These are phyloP conservation scores for Drosophila murphyi DNA, from an alignment of 1,140 invertebrate genomes.

Conservation along the genomic window DNA sequence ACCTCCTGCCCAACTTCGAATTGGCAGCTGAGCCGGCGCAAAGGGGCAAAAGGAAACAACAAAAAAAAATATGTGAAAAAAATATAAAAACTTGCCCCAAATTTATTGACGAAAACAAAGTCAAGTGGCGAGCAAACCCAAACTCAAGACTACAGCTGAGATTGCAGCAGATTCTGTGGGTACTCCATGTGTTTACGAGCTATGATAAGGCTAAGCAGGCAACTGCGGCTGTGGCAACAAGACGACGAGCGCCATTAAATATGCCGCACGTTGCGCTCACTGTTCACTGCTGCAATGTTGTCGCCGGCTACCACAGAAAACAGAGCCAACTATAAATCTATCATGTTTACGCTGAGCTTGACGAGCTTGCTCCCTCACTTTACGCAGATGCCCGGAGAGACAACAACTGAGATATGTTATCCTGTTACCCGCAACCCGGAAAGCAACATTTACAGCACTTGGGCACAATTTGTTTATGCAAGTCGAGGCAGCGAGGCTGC, in stretches of 20 bases:
- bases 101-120: slow-evolving; percentile 79
- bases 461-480: slow-evolving; percentile 79
- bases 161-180: slow-evolving; percentile 62
- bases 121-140: slow-evolving; percentile 63
- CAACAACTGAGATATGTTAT: neutral
- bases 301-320: slow-evolving; percentile 49
- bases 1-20: slow-evolving; percentile 28
- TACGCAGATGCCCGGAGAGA: slow-evolving; percentile 23
- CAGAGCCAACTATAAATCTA: slow-evolving; percentile 76
- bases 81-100: slow-evolving; percentile 57
- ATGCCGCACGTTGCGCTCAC: slow-evolving; percentile 63
- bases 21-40: slow-evolving; percentile 47
- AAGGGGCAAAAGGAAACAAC: slow-evolving; percentile 18
- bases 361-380: slow-evolving; percentile 57
- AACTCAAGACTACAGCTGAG: slow-evolving; percentile 41
- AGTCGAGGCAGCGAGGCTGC: slow-evolving; percentile 59
- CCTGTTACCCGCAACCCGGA: slow-evolving; percentile 8
- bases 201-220: slow-evolving; percentile 66
- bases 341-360: slow-evolving; percentile 77
- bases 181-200: slow-evolving; percentile 71
- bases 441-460: slow-evolving; percentile 39
- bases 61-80: slow-evolving; percentile 7
- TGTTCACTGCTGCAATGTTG: slow-evolving; percentile 57
- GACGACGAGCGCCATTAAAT: slow-evolving; percentile 56
- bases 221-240: slow-evolving; percentile 1